Evolutionary conservation across 2,113 vertebrate species (phyloP).

Genomic region (Chaetodon auriga): DNA sequence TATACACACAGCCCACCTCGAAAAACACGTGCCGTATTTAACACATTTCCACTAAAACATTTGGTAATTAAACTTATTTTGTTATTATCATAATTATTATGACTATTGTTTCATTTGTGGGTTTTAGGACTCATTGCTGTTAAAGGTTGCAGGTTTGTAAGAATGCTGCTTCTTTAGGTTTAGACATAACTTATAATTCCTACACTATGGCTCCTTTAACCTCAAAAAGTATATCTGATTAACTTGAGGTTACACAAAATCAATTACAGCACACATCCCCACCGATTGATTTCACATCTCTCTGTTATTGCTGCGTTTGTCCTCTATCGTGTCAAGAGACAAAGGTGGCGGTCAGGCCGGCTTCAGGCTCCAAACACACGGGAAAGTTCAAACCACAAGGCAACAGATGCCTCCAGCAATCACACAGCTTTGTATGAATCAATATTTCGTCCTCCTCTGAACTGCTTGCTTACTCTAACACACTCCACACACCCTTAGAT

Average conservation of each 20-base stretch:
- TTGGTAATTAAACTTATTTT: too few species aligned
- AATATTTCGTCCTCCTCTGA: constrained; percentile 71
- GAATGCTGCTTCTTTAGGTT: background rate
- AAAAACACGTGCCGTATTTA: too few species aligned
- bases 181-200: too few species aligned
- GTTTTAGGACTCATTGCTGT: background rate
- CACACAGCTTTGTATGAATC: constrained; percentile 66
- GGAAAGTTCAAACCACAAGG: constrained; percentile 38
- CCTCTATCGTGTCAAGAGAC: constrained; percentile 58
- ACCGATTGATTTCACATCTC: constrained; percentile 51
- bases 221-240: background rate
- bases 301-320: constrained; percentile 20
- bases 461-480: constrained; percentile 35
- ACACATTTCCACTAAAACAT: too few species aligned
- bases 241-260: constrained; percentile 26
- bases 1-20: too few species aligned
- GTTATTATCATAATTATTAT: too few species aligned
- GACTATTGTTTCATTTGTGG: too few species aligned
- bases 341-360: constrained; percentile 30
- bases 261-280: constrained; percentile 19
- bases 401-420: constrained; percentile 74
- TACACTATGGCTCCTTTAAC: constrained; percentile 6
- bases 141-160: background rate
- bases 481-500: constrained; percentile 23
- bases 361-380: constrained; percentile 53